Evolutionary conservation across 2,113 vertebrate genomes (phyloP).

Genomic region (Gila orcuttii): DNA sequence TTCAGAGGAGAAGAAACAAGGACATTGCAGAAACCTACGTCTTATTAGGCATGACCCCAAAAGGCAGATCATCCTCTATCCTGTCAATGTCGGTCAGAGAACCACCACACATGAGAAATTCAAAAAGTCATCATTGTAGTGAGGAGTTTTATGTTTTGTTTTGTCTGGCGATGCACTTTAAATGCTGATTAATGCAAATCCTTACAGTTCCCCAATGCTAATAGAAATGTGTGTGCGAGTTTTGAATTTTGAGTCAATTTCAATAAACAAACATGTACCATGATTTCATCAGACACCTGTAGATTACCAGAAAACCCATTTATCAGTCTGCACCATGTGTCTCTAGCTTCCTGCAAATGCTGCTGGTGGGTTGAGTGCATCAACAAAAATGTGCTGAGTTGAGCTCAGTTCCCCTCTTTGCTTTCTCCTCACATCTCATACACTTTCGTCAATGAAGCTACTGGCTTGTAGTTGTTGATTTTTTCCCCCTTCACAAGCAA

Average conservation of each 20-base stretch:
- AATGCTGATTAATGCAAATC: slow-evolving; percentile 28
- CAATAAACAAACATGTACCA: not conserved
- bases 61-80: slow-evolving; percentile 14
- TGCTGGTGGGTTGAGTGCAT: slow-evolving; percentile 2
- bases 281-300: slow-evolving; percentile 15
- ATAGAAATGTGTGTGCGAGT: not conserved
- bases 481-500: slow-evolving; percentile 4
- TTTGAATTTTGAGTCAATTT: slow-evolving; percentile 21
- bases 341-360: slow-evolving; percentile 29
- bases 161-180: slow-evolving; percentile 18
- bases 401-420: not conserved
- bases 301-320: slow-evolving; percentile 38
- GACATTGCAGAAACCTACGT: not conserved
- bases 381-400: slow-evolving; percentile 51
- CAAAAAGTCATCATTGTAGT: not conserved
- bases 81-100: not conserved
- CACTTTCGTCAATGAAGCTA: slow-evolving; percentile 40
- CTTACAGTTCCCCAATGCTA: not conserved
- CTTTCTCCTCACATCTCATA: slow-evolving; percentile 17
- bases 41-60: slow-evolving; percentile 14
- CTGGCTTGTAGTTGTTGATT: slow-evolving; percentile 10
- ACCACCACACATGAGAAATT: not conserved
- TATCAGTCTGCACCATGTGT: slow-evolving; percentile 46
- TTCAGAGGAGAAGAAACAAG: slow-evolving; percentile 27
- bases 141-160: not conserved